Evolutionary conservation across 2,797 vertebrate genomes (phyloP).

Genomic region (Luscinia megarhynchos): DNA sequence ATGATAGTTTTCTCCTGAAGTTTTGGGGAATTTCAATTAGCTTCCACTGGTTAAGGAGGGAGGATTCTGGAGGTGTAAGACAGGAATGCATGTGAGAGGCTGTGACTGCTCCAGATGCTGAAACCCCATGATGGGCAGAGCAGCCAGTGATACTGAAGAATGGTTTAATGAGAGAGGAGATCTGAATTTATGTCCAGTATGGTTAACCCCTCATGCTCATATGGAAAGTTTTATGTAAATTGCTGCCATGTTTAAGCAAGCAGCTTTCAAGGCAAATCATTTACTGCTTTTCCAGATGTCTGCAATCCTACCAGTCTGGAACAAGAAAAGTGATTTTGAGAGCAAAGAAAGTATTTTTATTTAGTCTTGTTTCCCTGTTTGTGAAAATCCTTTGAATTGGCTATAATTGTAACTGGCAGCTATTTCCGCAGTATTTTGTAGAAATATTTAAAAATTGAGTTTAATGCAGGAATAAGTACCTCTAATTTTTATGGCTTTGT

Average conservation of each 20-base stretch:
- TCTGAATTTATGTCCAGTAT: background rate
- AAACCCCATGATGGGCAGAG: background rate
- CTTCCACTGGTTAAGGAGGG: background rate
- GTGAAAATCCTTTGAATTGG: background rate
- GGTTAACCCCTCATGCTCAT: background rate
- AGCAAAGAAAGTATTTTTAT: background rate
- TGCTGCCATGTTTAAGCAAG: background rate
- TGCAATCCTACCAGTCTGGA: background rate
- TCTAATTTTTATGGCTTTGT: background rate
- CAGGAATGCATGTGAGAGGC: background rate
- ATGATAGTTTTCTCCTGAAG: background rate
- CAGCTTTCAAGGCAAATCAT: background rate
- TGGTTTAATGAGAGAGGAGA: background rate
- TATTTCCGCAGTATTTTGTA: background rate
- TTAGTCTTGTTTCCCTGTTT: background rate
- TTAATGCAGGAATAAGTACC: background rate
- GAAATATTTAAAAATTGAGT: background rate
- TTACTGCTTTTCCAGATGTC: background rate
- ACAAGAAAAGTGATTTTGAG: background rate
- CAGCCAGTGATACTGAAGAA: background rate
- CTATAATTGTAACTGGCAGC: background rate
- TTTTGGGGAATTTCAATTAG: background rate
- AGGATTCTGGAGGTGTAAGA: background rate
- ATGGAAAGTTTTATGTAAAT: background rate
- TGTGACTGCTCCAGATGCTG: background rate